phyloP scores from a whole-genome alignment of 2,113 vertebrate genomes.

The Ophiodon elongatus region DNA sequence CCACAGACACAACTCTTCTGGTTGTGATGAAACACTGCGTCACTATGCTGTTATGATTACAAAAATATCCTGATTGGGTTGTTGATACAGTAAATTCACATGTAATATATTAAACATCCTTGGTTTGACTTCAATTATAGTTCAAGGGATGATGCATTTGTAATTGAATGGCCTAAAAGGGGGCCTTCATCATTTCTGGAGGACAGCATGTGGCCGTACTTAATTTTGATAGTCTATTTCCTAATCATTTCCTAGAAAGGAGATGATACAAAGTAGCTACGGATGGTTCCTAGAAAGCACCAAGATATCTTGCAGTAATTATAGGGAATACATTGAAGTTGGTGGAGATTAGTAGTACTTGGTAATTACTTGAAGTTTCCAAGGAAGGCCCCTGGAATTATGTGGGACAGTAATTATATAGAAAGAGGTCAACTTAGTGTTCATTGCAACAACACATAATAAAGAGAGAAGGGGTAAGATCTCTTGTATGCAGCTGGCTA shows the following conservation, averaged over 20 bases:
- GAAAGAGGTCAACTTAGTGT: conserved; percentile 15
- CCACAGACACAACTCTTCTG: background rate
- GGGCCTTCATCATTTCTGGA: conserved; percentile 13
- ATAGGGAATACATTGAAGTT: conserved; percentile 11
- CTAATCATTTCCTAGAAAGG: background rate
- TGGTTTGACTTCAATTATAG: conserved; percentile 3
- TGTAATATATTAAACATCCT: background rate
- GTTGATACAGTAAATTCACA: background rate
- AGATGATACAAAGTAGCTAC: background rate
- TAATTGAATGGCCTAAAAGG: background rate
- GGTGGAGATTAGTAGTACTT: conserved; percentile 9
- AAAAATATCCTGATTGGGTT: background rate
- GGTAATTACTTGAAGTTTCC: conserved; percentile 25
- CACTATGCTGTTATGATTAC: background rate
- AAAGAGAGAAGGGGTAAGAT: background rate
- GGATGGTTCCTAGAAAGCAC: background rate
- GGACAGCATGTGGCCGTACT: conserved; percentile 4
- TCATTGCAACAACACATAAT: conserved; percentile 19
- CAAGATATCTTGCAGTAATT: background rate
- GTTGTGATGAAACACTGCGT: background rate
- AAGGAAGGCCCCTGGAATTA: conserved; percentile 24
- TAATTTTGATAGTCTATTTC: conserved; percentile 11
- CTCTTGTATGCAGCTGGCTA: background rate
- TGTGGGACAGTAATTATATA: conserved; percentile 27
- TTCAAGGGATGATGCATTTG: background rate